Conservation (phyloP, 2,888 invertebrate genomes). For the Melanchra persicariae region DNA sequence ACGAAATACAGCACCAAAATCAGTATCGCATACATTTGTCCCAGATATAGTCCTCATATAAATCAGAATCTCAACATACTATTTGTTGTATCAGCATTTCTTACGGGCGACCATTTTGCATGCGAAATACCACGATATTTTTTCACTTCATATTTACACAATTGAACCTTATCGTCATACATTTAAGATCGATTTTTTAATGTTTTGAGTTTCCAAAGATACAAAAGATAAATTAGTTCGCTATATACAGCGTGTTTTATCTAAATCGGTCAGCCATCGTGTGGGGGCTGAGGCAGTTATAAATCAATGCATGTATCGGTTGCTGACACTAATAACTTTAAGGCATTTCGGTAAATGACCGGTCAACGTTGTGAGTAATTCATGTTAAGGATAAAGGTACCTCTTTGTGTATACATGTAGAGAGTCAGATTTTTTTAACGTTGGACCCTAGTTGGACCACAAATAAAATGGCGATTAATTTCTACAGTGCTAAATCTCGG, state of each 20-base stretch:
- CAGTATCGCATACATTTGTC: slow-evolving; percentile 73
- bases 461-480: too few relatives aligned
- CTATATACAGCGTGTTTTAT: slow-evolving; percentile 77
- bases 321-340: slow-evolving; percentile 72
- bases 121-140: slow-evolving; percentile 64
- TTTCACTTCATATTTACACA: not conserved
- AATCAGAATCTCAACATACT: slow-evolving; percentile 77
- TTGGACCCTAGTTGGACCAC: too few relatives aligned
- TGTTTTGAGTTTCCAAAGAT: slow-evolving; percentile 2
- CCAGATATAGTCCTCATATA: slow-evolving; percentile 77
- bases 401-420: not conserved
- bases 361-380: slow-evolving; percentile 33
- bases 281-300: slow-evolving; percentile 81
- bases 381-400: slow-evolving; percentile 8
- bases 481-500: too few relatives aligned
- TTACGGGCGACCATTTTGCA: slow-evolving; percentile 79
- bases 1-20: slow-evolving; percentile 57
- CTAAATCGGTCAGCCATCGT: slow-evolving; percentile 86
- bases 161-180: not conserved
- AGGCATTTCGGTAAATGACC: slow-evolving; percentile 71
- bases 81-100: slow-evolving; percentile 81
- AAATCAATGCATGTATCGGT: slow-evolving; percentile 81
- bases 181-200: not conserved
- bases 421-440: too few relatives aligned
- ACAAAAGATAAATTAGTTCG: slow-evolving; percentile 63